phyloP scores from a whole-genome alignment of 2,888 invertebrate genomes.

The Ephialtes manifestator region DNA sequence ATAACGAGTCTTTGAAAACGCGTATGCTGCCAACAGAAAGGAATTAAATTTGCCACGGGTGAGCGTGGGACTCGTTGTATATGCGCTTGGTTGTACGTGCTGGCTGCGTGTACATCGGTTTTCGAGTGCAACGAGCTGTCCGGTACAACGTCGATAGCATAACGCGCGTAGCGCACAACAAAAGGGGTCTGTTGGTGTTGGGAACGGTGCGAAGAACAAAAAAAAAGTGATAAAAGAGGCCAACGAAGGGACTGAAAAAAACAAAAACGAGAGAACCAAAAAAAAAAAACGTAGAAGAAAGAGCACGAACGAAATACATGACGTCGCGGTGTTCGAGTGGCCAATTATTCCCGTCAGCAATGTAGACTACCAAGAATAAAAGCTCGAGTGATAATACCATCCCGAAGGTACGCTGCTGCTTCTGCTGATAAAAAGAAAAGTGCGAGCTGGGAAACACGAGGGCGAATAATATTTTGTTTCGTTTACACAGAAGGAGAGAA shows the following conservation, averaged over 20 bases:
- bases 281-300: conserved; percentile 2
- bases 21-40: conserved; percentile 9
- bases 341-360: conserved; percentile 45
- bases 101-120: conserved; percentile 18
- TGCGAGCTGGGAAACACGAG: background rate
- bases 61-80: conserved; percentile 5
- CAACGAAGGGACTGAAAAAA: conserved; percentile 18
- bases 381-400: conserved; percentile 33
- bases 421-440: conserved; percentile 1
- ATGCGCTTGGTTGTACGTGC: background rate
- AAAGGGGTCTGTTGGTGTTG: conserved; percentile 15
- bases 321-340: conserved; percentile 34
- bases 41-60: conserved; percentile 43
- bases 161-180: conserved; percentile 5
- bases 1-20: conserved; percentile 42
- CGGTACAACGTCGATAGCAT: background rate
- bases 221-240: conserved; percentile 4
- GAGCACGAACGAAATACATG: conserved; percentile 26
- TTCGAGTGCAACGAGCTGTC: conserved; percentile 10
- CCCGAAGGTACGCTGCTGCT: conserved; percentile 7
- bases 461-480: conserved; percentile 40
- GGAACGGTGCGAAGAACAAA: conserved; percentile 12
- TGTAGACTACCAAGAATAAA: conserved; percentile 33
- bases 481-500: conserved; percentile 10
- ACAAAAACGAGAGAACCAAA: conserved; percentile 1